These are phyloP conservation scores for Calosoma granatense DNA, from an alignment of 1,140 invertebrate species.

Conservation along the genomic window DNA sequence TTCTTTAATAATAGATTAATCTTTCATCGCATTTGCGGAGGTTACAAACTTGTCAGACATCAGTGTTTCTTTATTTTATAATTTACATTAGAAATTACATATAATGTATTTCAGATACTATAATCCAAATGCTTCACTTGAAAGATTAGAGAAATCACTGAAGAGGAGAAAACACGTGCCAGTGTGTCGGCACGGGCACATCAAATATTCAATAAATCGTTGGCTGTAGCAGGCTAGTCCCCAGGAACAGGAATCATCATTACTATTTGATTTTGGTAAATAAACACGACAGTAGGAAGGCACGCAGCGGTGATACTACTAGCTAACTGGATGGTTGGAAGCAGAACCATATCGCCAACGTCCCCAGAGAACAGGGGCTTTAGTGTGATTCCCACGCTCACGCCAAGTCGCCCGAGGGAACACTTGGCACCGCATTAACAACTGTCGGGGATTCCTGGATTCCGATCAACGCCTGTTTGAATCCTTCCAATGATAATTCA, in stretches of 20 bases:
- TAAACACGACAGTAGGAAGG: neutral
- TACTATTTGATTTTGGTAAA: constrained; percentile 8
- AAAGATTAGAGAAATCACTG: no score
- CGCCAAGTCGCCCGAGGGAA: constrained; percentile 1
- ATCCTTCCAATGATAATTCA: constrained; percentile 3
- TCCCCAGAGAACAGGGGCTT: neutral
- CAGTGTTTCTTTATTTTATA: no score
- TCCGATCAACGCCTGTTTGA: constrained; percentile 4
- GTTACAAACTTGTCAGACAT: no score
- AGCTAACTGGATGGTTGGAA: neutral
- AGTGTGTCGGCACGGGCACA: no score
- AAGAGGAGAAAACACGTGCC: no score
- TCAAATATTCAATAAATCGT: no score
- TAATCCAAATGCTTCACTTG: no score
- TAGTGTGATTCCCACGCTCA: constrained; percentile 5
- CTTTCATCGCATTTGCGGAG: no score
- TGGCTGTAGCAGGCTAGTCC: neutral
- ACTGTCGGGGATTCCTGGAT: constrained; percentile 5
- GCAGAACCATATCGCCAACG: neutral
- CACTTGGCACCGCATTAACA: constrained; percentile 12
- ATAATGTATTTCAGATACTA: no score
- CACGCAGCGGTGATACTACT: neutral
- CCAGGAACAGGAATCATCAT: neutral
- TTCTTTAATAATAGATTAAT: no score
- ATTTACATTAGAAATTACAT: no score